A percentile compares a stretch with the other conserved stretches of the same genome.
Evolutionary conservation across 2,113 vertebrate species (phyloP).

Genomic region (Neotoma lepida): DNA sequence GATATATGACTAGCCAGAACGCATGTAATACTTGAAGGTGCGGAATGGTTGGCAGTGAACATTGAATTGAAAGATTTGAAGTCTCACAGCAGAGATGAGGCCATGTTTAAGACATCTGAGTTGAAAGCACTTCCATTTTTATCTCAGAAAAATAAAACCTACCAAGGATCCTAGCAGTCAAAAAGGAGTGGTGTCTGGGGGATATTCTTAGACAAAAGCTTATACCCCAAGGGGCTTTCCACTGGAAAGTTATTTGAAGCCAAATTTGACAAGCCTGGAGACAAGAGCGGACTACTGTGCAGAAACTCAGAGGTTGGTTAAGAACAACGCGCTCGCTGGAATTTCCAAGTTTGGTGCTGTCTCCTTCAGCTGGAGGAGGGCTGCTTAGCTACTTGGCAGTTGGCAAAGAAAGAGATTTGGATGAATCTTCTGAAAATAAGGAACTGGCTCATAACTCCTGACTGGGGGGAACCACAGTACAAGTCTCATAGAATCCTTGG

Average conservation of each 20-base stretch:
- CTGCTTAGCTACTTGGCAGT: conserved; percentile 56
- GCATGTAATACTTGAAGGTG: neutral
- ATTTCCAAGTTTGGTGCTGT: conserved; percentile 53
- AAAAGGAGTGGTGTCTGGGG: neutral
- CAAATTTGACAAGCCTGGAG: conserved; percentile 9
- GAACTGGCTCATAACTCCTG: conserved; percentile 57
- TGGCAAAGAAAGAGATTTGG: conserved; percentile 55
- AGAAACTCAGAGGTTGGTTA: neutral
- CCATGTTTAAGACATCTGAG: neutral
- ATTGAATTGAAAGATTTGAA: neutral
- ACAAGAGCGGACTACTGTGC: neutral
- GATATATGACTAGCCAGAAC: neutral
- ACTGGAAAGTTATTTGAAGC: neutral
- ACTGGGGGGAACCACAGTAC: neutral
- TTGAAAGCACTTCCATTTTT: conserved; percentile 32
- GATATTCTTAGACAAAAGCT: conserved; percentile 9
- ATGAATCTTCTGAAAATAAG: conserved; percentile 70
- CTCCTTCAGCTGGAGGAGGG: conserved; percentile 27
- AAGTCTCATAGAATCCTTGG: conserved; percentile 8
- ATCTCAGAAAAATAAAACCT: neutral
- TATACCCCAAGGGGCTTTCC: conserved; percentile 36
- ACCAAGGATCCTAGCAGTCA: neutral
- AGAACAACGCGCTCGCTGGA: neutral
- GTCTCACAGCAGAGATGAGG: neutral
- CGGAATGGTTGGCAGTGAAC: neutral